phyloP scores from a whole-genome alignment of 1,140 invertebrate genomes.

The Charaxes varanes region DNA sequence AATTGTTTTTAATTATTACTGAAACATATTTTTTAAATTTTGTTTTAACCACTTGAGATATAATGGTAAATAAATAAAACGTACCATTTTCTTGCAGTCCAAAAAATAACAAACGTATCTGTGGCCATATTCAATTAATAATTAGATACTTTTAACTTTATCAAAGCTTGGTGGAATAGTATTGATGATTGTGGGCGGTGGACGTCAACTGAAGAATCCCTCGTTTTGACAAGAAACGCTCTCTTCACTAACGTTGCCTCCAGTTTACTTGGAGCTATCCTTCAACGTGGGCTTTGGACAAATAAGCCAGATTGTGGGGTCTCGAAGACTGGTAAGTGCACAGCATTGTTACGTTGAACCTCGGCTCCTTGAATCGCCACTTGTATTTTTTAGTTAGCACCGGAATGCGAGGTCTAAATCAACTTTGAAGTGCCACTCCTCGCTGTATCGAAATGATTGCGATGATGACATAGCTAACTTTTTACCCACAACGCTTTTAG shows the following conservation, averaged over 20 bases:
- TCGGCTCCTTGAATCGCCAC: slow-evolving; percentile 40
- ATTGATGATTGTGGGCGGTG: slow-evolving; percentile 33
- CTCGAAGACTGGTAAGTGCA: slow-evolving; percentile 17
- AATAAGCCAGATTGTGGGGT: slow-evolving; percentile 26
- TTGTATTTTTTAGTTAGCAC: slow-evolving; percentile 51
- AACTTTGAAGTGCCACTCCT: slow-evolving; percentile 36
- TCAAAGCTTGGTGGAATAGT: slow-evolving; percentile 16
- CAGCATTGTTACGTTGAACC: slow-evolving; percentile 29
- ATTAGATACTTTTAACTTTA: slow-evolving; percentile 18
- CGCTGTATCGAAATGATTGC: slow-evolving; percentile 29
- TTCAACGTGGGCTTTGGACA: slow-evolving; percentile 6
- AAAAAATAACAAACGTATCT: too few species aligned
- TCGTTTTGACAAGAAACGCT: slow-evolving; percentile 34
- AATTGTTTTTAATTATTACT: too few species aligned
- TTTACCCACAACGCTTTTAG: slow-evolving; percentile 5
- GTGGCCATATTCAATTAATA: slow-evolving; percentile 7
- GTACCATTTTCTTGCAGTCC: too few species aligned
- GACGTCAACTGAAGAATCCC: slow-evolving; percentile 39
- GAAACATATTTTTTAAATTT: too few species aligned
- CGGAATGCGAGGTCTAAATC: slow-evolving; percentile 51
- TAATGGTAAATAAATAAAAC: too few species aligned
- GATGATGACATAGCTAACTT: slow-evolving; percentile 20
- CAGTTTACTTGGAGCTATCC: slow-evolving; percentile 28
- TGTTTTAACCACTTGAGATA: too few species aligned
- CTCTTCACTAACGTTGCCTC: slow-evolving; percentile 29